Evolutionary conservation across 1,140 invertebrate genomes (phyloP).

Genomic region (Carcinoscorpius rotundicauda): DNA sequence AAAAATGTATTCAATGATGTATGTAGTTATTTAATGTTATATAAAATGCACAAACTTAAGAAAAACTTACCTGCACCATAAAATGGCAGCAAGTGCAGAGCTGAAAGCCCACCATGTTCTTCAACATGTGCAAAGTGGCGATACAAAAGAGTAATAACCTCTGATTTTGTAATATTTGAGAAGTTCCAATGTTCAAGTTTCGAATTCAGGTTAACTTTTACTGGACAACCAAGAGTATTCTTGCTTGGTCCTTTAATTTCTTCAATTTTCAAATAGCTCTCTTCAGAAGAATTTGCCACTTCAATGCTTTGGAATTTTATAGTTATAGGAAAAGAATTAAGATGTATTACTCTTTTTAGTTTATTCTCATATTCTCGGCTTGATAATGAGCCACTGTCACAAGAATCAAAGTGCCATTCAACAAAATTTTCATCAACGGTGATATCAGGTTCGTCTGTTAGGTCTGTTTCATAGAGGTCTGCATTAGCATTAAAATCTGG

Average conservation of each 20-base stretch:
- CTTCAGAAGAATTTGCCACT: conserved; percentile 10
- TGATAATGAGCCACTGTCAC: neutral
- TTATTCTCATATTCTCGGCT: conserved; percentile 10
- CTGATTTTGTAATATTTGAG: conserved; percentile 4
- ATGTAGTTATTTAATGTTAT: no score
- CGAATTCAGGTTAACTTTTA: conserved; percentile 11
- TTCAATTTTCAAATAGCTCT: neutral
- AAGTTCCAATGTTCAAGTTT: conserved; percentile 13
- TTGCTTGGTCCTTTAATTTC: conserved; percentile 15
- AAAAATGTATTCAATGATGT: no score
- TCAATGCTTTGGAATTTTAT: conserved; percentile 21
- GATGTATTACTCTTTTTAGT: conserved; percentile 13
- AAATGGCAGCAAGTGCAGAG: conserved; percentile 16
- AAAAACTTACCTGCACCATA: conserved; percentile 15
- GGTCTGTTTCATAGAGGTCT: neutral
- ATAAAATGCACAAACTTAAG: no score
- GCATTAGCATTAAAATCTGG: no score
- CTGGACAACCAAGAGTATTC: conserved; percentile 9
- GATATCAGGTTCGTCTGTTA: neutral
- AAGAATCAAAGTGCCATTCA: conserved; percentile 20
- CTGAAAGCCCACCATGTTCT: conserved; percentile 10
- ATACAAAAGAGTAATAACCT: conserved; percentile 17
- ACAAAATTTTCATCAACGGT: conserved; percentile 18
- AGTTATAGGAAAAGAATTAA: conserved; percentile 23
- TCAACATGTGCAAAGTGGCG: conserved; percentile 14